These are phyloP conservation scores for Lepidochitona cinerea DNA, from an alignment of 2,888 invertebrate genomes.

Conservation along the genomic window DNA sequence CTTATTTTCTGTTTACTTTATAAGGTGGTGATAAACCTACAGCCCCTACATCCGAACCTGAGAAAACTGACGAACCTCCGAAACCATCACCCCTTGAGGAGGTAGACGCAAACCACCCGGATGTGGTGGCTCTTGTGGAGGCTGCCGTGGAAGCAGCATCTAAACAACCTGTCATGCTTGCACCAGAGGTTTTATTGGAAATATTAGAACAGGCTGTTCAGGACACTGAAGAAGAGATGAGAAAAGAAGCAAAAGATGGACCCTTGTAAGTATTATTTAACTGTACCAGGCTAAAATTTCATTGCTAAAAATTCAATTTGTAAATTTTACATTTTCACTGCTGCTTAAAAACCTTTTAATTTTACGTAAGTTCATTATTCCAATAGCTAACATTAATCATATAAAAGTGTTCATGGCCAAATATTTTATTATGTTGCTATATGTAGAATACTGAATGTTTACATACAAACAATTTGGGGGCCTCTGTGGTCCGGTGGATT, in stretches of 20 bases:
- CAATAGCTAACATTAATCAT: too few relatives aligned
- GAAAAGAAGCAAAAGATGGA: constrained; percentile 53
- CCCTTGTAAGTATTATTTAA: constrained; percentile 55
- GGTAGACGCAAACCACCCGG: constrained; percentile 65
- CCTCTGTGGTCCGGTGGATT: too few relatives aligned
- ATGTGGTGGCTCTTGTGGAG: constrained; percentile 64
- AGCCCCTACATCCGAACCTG: not conserved
- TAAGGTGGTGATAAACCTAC: not conserved
- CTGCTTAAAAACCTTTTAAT: too few relatives aligned
- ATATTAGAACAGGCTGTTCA: constrained; percentile 63
- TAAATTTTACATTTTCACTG: too few relatives aligned
- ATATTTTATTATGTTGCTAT: too few relatives aligned
- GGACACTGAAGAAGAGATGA: constrained; percentile 59
- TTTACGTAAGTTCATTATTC: too few relatives aligned
- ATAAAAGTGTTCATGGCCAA: too few relatives aligned
- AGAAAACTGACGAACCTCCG: not conserved
- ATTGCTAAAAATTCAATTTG: too few relatives aligned
- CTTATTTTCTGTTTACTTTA: too few relatives aligned
- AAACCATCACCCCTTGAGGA: constrained; percentile 29
- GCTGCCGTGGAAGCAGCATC: constrained; percentile 61
- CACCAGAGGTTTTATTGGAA: constrained; percentile 64
- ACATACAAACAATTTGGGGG: too few relatives aligned
- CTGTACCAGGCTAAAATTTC: too few relatives aligned
- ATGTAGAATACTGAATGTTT: too few relatives aligned
- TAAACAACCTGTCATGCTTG: constrained; percentile 47